Percentiles rank a stretch among this genome's conserved stretches.
These are phyloP conservation scores for Lepidurus packardi DNA, from an alignment of 1,140 invertebrate genomes.

Conservation along the genomic window DNA sequence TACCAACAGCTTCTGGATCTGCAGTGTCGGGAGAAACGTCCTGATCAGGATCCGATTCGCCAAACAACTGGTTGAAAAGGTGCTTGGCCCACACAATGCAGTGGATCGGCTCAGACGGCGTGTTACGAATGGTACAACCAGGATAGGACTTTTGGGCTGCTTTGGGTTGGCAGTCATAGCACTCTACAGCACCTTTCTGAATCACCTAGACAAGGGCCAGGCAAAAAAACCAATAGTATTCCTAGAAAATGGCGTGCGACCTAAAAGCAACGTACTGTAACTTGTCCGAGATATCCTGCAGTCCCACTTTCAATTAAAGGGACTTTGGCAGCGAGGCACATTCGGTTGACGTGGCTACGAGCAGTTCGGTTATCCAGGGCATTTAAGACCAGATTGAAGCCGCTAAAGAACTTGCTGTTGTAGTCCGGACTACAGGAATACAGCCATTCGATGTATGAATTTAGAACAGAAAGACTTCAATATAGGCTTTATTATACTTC, in stretches of 20 bases:
- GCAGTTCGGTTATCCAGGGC: constrained; percentile 95
- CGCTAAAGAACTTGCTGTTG: constrained; percentile 84
- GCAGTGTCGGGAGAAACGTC: constrained; percentile 96
- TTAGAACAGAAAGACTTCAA: neutral
- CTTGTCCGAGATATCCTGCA: constrained; percentile 92
- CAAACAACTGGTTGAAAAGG: constrained; percentile 98
- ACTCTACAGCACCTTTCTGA: constrained; percentile 83
- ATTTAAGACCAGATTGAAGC: constrained; percentile 90
- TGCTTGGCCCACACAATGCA: constrained; percentile 99
- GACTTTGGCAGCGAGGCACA: constrained; percentile 91
- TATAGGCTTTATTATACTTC: constrained; percentile 55
- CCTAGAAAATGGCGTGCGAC: neutral
- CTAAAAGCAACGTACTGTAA: constrained; percentile 46
- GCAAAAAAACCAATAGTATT: constrained; percentile 16
- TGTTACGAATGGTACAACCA: constrained; percentile 97
- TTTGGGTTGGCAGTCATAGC: constrained; percentile 95
- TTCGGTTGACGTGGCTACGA: constrained; percentile 96
- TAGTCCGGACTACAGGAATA: constrained; percentile 70
- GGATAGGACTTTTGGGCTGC: constrained; percentile 87
- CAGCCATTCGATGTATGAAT: neutral
- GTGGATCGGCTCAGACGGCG: constrained; percentile 98
- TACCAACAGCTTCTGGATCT: constrained; percentile 75
- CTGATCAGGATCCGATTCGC: constrained; percentile 90
- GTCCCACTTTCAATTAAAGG: constrained; percentile 96
- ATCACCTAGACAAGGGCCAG: constrained; percentile 52